Evolutionary conservation across 2,113 vertebrate genomes (phyloP).

Genomic region (Ceyx melanurus): DNA sequence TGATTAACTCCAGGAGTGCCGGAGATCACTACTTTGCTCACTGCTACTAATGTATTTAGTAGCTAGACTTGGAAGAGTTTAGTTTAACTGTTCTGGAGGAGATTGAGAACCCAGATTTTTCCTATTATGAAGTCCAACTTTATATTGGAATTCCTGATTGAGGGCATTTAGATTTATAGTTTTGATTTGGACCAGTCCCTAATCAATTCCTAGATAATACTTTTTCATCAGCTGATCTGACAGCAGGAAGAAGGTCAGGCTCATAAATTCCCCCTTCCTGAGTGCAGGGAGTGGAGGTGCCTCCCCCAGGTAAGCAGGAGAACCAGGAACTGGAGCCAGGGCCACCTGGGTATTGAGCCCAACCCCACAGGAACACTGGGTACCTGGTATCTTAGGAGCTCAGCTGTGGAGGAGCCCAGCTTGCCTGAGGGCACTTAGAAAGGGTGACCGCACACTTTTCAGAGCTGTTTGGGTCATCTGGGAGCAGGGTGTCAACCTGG

Average conservation of each 20-base stretch:
- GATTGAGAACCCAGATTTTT: neutral
- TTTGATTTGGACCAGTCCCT: slow-evolving; percentile 15
- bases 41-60: neutral
- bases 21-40: neutral
- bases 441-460: neutral
- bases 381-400: neutral
- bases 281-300: neutral
- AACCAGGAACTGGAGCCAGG: fast-evolving
- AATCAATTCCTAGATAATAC: slow-evolving; percentile 37
- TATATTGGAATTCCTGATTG: neutral
- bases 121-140: neutral
- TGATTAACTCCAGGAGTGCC: slow-evolving; percentile 68
- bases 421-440: neutral
- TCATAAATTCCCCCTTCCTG: slow-evolving; percentile 13
- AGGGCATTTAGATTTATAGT: slow-evolving; percentile 34
- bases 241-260: slow-evolving; percentile 52
- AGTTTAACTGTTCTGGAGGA: neutral
- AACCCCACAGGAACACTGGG: fast-evolving
- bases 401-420: neutral
- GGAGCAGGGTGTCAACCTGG: neutral
- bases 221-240: slow-evolving; percentile 54
- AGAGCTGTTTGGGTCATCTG: neutral
- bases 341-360: neutral
- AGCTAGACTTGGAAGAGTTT: neutral
- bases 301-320: neutral